Base-by-base conservation (phyloP, 53 echinoderm and acorn worm genomes). In the Holothuria leucospilota region DNA sequence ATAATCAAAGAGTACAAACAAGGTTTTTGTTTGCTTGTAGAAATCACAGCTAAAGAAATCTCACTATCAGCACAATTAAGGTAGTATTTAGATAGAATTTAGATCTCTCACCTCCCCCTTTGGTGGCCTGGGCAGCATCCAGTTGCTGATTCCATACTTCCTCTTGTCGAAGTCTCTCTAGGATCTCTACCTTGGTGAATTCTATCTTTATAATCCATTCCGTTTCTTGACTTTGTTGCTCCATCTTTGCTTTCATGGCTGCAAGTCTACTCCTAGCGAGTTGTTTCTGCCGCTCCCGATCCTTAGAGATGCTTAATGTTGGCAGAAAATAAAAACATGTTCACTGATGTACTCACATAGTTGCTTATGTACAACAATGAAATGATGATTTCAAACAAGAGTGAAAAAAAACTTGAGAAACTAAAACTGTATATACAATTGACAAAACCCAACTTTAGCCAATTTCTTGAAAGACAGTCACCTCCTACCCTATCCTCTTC, bases 261-360 rank as follows among this genome's bases (percentile, higher is more conserved):
- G 88, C 86, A 29, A 93, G 90, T 20, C 99, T 86, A 56, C 95
- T 93, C 16, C 86, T 86, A 20, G 99, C 99, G 14, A 98, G 88
- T 78, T 95, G 88, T 85, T 92, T 98, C 89, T 98, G 99, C 41
- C 92, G 79, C 58, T 96, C 96, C 25, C 84, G 90, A 71, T 98
- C 94, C 87, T 89, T 91, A 79, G 86, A 87, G 1, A 91, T 84
- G 74, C 94, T 94, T 2, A 18, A 56, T 16, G 18, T 56, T 16
- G 16, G 1, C 5, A 1, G 30, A 1, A 39, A 63, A 28, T 18
- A 21, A 49, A 42, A 88, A 60, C 67, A 28, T 15, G 67, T 21
- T 8, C 18, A 9, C 8, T 63, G 12, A 63, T 63, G 8, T 63
- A 62, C 13, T 14, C 60, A 59, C 8, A 24, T 18, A 23, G 64